Conservation (phyloP, 2,113 vertebrate species). For the Dermatemys mawii region DNA sequence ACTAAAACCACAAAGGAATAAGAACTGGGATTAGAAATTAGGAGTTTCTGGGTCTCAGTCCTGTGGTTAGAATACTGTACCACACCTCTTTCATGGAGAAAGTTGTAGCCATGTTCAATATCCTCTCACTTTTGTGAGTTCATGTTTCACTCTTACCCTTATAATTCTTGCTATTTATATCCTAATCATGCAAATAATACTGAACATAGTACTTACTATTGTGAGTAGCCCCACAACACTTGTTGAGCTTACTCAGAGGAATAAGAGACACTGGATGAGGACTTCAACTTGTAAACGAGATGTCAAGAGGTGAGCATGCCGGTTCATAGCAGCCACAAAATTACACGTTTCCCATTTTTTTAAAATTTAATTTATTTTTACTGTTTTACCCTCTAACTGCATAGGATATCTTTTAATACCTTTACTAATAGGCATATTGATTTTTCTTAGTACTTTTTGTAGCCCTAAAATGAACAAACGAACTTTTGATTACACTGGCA, state of each 20-base stretch:
- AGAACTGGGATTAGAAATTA: not conserved
- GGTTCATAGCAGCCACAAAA: not conserved
- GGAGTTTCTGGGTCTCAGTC: not conserved
- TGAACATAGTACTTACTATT: not conserved
- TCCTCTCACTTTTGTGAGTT: not conserved
- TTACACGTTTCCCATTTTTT: not conserved
- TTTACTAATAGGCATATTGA: not conserved
- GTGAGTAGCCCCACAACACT: not conserved
- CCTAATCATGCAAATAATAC: not conserved
- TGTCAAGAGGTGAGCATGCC: not conserved
- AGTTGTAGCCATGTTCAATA: not conserved
- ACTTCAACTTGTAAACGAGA: not conserved
- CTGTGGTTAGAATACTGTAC: not conserved
- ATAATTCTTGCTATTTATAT: not conserved
- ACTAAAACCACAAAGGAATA: not conserved
- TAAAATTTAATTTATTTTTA: not conserved
- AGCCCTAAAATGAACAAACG: not conserved
- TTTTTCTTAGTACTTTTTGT: not conserved
- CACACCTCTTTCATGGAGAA: not conserved
- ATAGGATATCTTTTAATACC: not conserved
- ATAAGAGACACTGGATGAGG: not conserved
- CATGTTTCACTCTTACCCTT: not conserved
- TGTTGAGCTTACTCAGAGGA: not conserved
- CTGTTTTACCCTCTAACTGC: accelerated
- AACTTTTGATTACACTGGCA: not conserved